These are phyloP conservation scores for Hyles euphorbiae DNA, from an alignment of 1,140 invertebrate genomes.

Conservation along the genomic window DNA sequence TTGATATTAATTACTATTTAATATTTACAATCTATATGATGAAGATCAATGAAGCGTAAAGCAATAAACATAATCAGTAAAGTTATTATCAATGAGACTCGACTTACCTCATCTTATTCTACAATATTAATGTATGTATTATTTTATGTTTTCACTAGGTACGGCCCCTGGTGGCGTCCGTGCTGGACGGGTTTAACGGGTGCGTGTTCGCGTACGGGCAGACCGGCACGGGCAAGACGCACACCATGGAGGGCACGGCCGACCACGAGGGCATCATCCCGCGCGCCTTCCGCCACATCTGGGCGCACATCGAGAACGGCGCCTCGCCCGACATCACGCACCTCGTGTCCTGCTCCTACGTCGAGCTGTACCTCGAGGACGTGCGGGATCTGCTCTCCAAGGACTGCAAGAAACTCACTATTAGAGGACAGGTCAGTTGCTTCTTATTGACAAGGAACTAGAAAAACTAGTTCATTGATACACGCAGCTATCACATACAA, in stretches of 20 bases:
- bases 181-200: slow-evolving; percentile 96
- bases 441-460: no score
- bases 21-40: no score
- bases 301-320: slow-evolving; percentile 88
- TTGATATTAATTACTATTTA: no score
- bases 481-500: no score
- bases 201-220: slow-evolving; percentile 98
- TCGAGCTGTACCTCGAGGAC: slow-evolving; percentile 97
- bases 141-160: slow-evolving; percentile 74
- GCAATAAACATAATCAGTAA: no score
- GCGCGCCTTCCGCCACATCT: slow-evolving; percentile 96
- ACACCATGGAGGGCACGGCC: slow-evolving; percentile 94
- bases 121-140: no score
- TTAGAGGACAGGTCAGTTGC: slow-evolving; percentile 65
- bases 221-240: slow-evolving; percentile 95
- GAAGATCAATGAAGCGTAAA: no score
- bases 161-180: slow-evolving; percentile 95
- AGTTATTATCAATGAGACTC: no score
- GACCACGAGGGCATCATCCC: slow-evolving; percentile 92
- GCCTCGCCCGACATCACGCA: slow-evolving; percentile 92
- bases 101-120: no score
- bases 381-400: slow-evolving; percentile 93
- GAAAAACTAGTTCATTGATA: no score
- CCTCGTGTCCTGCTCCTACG: slow-evolving; percentile 92
- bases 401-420: slow-evolving; percentile 78